Percentiles rank a stretch among this genome's conserved stretches.
These are phyloP conservation scores for Coluber constrictor DNA, from an alignment of 2,797 vertebrate genomes.

Conservation along the genomic window DNA sequence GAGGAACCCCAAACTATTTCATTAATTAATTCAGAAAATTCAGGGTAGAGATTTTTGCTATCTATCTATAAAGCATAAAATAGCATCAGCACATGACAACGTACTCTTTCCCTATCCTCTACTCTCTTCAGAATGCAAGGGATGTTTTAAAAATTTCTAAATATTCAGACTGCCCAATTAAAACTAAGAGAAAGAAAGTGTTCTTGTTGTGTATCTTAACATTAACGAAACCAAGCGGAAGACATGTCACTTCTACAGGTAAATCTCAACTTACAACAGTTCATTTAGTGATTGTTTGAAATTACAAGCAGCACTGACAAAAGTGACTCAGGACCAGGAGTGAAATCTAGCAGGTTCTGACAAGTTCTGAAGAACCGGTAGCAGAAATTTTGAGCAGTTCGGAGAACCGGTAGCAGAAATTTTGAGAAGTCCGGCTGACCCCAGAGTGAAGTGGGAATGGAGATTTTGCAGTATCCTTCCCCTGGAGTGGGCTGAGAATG, in stretches of 20 bases:
- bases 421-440: too few relatives aligned
- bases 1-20: neutral
- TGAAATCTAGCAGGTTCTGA: too few relatives aligned
- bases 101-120: neutral
- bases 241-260: neutral
- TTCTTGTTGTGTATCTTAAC: neutral
- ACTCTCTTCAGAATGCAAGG: neutral
- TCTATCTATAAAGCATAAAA: neutral
- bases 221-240: neutral
- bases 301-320: too few relatives aligned
- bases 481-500: too few relatives aligned
- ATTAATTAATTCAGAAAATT: neutral
- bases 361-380: too few relatives aligned
- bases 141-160: neutral
- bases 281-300: too few relatives aligned
- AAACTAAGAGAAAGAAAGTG: neutral
- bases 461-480: too few relatives aligned
- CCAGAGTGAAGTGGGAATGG: too few relatives aligned
- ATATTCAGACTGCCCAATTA: neutral
- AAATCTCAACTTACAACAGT: neutral
- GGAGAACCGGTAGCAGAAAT: too few relatives aligned
- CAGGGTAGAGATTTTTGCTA: neutral
- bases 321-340: too few relatives aligned
- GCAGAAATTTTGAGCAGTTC: too few relatives aligned
- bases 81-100: too few relatives aligned